Base-by-base conservation (phyloP, 2,113 vertebrate genomes). In the Progne subis region DNA sequence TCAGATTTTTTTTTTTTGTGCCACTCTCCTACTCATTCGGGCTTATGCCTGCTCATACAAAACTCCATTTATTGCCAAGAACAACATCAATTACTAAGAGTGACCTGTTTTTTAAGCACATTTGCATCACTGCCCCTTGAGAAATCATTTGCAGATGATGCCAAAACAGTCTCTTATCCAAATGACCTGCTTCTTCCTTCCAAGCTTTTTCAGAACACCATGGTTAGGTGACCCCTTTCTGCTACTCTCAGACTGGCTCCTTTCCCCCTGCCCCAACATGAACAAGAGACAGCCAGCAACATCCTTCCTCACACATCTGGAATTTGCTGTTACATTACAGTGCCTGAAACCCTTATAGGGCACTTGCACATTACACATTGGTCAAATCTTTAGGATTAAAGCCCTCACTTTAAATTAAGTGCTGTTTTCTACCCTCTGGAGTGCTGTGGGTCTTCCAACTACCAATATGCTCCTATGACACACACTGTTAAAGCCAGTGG, bases 101-200 rank as follows among this genome's bases (percentile, higher is more conserved):
- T 46, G 21, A 93, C 67, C 70, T 68, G 44, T 8, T 74, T 78
- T 81, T 92, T 59, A 16, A 90, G 39, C 39, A 92, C 34, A 55
- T 82, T 74, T 81, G 21, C 52, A 63, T 87, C 29, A 23, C 26
- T 50, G 77, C 18, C 32, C 47, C 67, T 44, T 64, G 55, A 85
- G 59, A 78, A 86, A 90, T 39, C 41, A 75, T 32, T 20, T 76
- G 63, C 63, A 94, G 46, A 44, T 67, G 77, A 92, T 65, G 64
- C 31, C 55, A 68, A 68, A 83, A 85, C 17, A 18, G 18, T 26
- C 57, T 92, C 46, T 41, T 53, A 77, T 24, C 25, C 32, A 77
- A 90, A 52, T 50, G 16, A 50, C 31, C 55, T 75, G n/a, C 44
- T 69, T 55, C 46, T 20, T 75, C 61, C 77, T 88, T 57, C 72